Percentiles rank a stretch among this genome's conserved stretches.
Conservation (phyloP, 1,140 invertebrate genomes). For the Phocides pigmalion region DNA sequence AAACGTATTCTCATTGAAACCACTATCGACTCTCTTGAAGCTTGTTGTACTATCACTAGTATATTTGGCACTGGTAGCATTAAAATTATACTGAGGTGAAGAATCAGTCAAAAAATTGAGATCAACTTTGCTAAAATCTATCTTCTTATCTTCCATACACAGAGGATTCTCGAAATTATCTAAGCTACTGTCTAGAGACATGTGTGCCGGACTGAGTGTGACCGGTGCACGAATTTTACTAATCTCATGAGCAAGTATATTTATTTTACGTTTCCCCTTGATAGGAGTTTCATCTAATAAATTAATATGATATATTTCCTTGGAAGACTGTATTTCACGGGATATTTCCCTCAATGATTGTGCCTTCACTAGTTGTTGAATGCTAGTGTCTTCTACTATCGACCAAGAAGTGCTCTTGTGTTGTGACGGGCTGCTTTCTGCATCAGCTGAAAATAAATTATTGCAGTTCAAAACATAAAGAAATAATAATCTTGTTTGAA, state of each 20-base stretch:
- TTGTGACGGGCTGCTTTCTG: slow-evolving; percentile 46
- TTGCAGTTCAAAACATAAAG: not conserved
- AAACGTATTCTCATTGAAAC: slow-evolving; percentile 76
- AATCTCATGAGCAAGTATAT: slow-evolving; percentile 65
- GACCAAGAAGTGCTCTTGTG: slow-evolving; percentile 52
- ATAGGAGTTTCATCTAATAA: slow-evolving; percentile 67
- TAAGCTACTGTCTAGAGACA: slow-evolving; percentile 79
- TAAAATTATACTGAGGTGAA: slow-evolving; percentile 54
- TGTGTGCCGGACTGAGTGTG: slow-evolving; percentile 56
- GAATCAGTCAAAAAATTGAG: slow-evolving; percentile 77
- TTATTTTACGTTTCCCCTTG: slow-evolving; percentile 64
- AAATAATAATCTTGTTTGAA: too few relatives aligned
- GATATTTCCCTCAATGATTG: slow-evolving; percentile 43
- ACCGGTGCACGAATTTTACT: slow-evolving; percentile 66
- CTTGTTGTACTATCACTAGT: slow-evolving; percentile 56
- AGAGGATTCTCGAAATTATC: slow-evolving; percentile 68
- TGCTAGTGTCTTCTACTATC: slow-evolving; percentile 58
- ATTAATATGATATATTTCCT: slow-evolving; percentile 51
- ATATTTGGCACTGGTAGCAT: slow-evolving; percentile 46
- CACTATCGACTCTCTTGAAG: slow-evolving; percentile 78
- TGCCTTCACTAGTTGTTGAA: slow-evolving; percentile 55
- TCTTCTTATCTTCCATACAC: slow-evolving; percentile 68
- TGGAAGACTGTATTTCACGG: slow-evolving; percentile 59
- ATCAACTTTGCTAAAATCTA: slow-evolving; percentile 78
- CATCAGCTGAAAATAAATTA: slow-evolving; percentile 52